phyloP scores from a whole-genome alignment of 1,140 invertebrate species.

The Protaetia brevitarsis region DNA sequence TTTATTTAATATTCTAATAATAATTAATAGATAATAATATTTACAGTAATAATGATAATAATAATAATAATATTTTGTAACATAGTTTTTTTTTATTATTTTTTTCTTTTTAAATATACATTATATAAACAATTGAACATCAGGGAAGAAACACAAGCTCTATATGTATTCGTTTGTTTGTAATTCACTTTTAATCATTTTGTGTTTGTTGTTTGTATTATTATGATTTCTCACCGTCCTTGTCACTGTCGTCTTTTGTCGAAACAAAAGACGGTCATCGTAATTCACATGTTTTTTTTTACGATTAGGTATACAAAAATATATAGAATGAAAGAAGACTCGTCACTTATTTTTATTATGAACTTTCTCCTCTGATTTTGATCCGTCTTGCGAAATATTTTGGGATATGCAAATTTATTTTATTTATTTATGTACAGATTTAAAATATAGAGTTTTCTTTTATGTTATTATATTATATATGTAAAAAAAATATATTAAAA shows the following conservation, averaged over 20 bases:
- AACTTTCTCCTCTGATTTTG: not conserved
- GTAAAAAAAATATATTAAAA: too few relatives aligned
- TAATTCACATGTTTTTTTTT: constrained; percentile 1
- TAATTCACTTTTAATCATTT: not conserved
- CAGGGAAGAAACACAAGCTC: not conserved
- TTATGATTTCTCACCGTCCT: not conserved
- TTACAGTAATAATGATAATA: too few relatives aligned
- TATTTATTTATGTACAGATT: not conserved
- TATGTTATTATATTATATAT: too few relatives aligned
- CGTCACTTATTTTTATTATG: not conserved
- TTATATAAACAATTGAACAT: not conserved
- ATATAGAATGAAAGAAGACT: not conserved
- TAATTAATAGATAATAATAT: too few relatives aligned
- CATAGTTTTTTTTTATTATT: not conserved
- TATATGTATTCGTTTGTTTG: not conserved
- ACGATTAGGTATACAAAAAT: not conserved
- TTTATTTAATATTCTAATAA: constrained; percentile 9
- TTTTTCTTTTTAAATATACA: not conserved
- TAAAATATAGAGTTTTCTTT: too few relatives aligned
- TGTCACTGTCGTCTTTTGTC: not conserved
- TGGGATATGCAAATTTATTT: not conserved
- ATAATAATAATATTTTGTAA: constrained; percentile 5
- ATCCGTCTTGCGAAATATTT: too few relatives aligned
- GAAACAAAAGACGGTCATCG: not conserved
- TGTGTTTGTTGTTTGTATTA: not conserved